Evolutionary conservation across 2,797 vertebrate species (phyloP).

Genomic region (Trichosurus vulpecula): DNA sequence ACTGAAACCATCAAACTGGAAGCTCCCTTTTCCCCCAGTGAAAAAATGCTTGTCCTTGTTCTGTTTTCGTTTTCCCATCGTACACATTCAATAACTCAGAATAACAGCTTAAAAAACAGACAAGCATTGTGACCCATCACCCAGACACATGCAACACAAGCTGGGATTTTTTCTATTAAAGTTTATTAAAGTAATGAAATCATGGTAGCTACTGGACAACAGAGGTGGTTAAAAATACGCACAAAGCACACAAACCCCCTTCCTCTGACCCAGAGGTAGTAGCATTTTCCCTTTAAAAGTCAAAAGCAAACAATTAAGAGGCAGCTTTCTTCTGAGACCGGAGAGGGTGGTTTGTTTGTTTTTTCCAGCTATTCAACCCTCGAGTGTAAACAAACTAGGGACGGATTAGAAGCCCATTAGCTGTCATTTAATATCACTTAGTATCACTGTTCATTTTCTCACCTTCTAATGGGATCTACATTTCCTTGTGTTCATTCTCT

Average conservation of each 20-base stretch:
- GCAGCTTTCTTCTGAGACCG: neutral
- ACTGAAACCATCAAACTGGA: slow-evolving; percentile 45
- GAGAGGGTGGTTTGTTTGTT: neutral
- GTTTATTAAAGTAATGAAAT: slow-evolving; percentile 60
- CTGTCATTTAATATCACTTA: neutral
- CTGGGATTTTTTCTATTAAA: neutral
- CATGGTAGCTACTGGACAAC: slow-evolving; percentile 26
- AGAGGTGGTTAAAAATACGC: neutral
- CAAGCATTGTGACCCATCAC: slow-evolving; percentile 46
- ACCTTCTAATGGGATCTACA: neutral
- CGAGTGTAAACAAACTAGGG: neutral
- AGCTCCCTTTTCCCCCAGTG: slow-evolving; percentile 9
- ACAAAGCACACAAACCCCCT: neutral
- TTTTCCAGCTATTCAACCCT: neutral
- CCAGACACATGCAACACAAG: slow-evolving; percentile 36
- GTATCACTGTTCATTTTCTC: neutral
- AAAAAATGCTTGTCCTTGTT: neutral
- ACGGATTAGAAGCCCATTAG: neutral
- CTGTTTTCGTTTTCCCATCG: slow-evolving; percentile 19
- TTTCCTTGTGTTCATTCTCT: neutral
- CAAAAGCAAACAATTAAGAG: slow-evolving; percentile 32
- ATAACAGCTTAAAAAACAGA: slow-evolving; percentile 46
- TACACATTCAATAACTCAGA: slow-evolving; percentile 41
- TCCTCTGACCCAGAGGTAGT: neutral
- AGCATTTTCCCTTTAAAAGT: neutral